These are phyloP conservation scores for Etheostoma cragini DNA, from an alignment of 2,113 vertebrate species.

Conservation along the genomic window DNA sequence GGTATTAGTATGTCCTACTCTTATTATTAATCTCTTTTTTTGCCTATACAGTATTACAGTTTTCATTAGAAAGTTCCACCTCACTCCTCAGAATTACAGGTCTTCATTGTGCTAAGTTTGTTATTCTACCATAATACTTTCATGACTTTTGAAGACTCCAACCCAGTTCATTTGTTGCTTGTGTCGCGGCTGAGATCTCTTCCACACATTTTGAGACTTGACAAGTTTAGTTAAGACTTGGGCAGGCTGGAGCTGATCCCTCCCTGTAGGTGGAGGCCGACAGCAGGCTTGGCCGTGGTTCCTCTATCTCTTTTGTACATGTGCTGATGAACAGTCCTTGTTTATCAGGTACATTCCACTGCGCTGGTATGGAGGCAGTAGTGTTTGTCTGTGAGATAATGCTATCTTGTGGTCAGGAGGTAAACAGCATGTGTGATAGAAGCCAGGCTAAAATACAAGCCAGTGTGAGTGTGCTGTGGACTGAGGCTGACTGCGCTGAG, in stretches of 20 bases:
- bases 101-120: conserved; percentile 47
- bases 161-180: background rate
- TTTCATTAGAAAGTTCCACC: conserved; percentile 41
- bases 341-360: conserved; percentile 44
- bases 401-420: conserved; percentile 87
- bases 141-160: conserved; percentile 47
- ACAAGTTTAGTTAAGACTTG: conserved; percentile 1
- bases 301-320: conserved; percentile 16
- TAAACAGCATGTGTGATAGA: conserved; percentile 78
- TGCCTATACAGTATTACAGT: conserved; percentile 59
- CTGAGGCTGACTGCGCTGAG: conserved; percentile 59
- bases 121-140: conserved; percentile 65
- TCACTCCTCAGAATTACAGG: conserved; percentile 35
- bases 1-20: conserved; percentile 67
- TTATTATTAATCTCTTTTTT: conserved; percentile 67
- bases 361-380: conserved; percentile 40
- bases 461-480: conserved; percentile 38
- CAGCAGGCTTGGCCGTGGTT: conserved; percentile 3
- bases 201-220: conserved; percentile 35
- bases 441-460: conserved; percentile 78
- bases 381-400: conserved; percentile 48
- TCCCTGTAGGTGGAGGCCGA: background rate
- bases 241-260: background rate
- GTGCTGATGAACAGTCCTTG: conserved; percentile 24
- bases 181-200: conserved; percentile 29